Base-by-base conservation (phyloP, 1,140 invertebrate genomes). In the Micrasema minimum region DNA sequence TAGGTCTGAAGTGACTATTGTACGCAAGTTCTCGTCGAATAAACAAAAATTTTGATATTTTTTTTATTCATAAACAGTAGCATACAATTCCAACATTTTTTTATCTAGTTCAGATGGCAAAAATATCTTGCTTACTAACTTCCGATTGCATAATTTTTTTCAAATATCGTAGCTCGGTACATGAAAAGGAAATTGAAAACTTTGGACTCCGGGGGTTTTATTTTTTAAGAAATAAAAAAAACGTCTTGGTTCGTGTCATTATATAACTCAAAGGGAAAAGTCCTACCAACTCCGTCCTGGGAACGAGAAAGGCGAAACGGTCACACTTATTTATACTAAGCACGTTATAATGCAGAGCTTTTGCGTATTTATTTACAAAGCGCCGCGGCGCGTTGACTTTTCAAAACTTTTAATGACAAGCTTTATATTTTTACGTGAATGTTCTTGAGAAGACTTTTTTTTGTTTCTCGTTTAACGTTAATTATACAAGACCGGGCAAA, bases 301-400 rank as follows among this genome's bases (percentile, higher is more conserved):
- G 55, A 61, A 31, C 46, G 46, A 26, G 67, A 69, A 69, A 57
- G 35, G 38, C 66, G 51, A 57, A 57, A 46, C 53, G 55, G 43
- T 69, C 67, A 62, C 61, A 71, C 61, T 46, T 62, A 41, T 45
- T 66, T 59, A 12, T 50, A 66, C 61, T 66, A 71, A 71, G 69
- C 62, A 41, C 53, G 41, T 66, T 53, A 57, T 66, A 50, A 71
- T 57, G 43, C 50, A 66, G 45, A 65, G 61, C 69, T 46, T 66
- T 66, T 71, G 45, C 50, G 51, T 66, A 61, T 71, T 66, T 71
- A 71, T 71, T 71, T 71, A 66, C 69, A 71, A 71, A 71, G 62
- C 61, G 64, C n/a, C n/a, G n/a, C n/a, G n/a, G n/a, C n/a, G 20
- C 61, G 69, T 61, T 61, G 67, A 69, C 55, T 69, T 69, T 50